Evolutionary conservation across 2,888 invertebrate species (phyloP).

Genomic region (Camptogramma bilineatum): DNA sequence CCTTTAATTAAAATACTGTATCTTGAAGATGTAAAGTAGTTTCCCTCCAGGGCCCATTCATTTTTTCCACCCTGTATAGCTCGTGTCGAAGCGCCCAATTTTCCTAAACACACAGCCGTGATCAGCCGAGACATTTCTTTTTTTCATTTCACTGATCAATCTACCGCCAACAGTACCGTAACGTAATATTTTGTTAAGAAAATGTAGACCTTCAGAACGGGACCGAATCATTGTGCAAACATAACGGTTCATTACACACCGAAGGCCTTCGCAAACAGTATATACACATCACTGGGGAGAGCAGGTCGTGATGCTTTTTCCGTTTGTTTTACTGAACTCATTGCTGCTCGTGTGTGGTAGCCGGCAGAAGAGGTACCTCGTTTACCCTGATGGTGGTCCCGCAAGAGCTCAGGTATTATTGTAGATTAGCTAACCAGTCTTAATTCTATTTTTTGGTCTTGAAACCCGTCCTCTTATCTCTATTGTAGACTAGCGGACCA

Average conservation of each 20-base stretch:
- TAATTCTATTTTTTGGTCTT: too few species aligned
- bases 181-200: conserved; percentile 51
- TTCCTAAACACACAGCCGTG: background rate
- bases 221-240: conserved; percentile 75
- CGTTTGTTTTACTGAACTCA: conserved; percentile 71
- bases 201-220: conserved; percentile 51
- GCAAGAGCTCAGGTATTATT: conserved; percentile 84
- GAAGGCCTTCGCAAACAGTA: conserved; percentile 62
- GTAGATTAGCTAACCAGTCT: background rate
- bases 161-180: background rate
- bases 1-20: too few species aligned
- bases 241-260: conserved; percentile 83
- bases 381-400: conserved; percentile 85
- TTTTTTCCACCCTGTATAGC: too few species aligned
- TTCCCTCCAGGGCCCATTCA: too few species aligned
- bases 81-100: too few species aligned
- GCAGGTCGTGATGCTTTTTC: conserved; percentile 54
- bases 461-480: too few species aligned
- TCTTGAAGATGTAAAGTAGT: too few species aligned
- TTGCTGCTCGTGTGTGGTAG: conserved; percentile 51
- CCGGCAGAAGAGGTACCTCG: conserved; percentile 82
- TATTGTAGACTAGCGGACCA: too few species aligned
- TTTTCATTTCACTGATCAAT: background rate
- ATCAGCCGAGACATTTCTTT: too few species aligned
- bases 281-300: conserved; percentile 65